phyloP scores from a whole-genome alignment of 2,797 vertebrate genomes.

The Peromyscus aztecus region DNA sequence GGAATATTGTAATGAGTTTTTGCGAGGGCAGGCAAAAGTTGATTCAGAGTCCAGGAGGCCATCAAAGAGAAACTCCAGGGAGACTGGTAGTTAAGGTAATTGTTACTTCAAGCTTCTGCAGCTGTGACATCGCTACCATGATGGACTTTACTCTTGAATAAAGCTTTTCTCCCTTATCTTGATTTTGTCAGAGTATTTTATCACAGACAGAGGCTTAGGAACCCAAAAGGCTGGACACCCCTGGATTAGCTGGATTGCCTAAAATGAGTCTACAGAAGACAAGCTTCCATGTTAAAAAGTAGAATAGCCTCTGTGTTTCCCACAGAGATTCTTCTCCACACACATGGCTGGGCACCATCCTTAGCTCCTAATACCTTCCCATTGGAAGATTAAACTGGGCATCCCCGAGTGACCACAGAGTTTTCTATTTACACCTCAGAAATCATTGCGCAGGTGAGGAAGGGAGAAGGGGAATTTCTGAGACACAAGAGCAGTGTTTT shows the following conservation, averaged over 20 bases:
- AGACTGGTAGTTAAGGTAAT: neutral
- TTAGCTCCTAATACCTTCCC: neutral
- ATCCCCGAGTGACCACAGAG: neutral
- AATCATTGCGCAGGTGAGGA: neutral
- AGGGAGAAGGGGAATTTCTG: neutral
- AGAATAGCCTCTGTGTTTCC: rapidly evolving
- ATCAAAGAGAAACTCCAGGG: slow-evolving; percentile 45
- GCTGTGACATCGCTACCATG: neutral
- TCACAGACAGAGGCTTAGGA: neutral
- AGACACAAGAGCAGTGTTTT: neutral
- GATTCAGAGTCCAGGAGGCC: neutral
- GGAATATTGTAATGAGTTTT: slow-evolving; percentile 33
- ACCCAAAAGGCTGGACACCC: neutral
- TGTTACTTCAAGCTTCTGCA: neutral
- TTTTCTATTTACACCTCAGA: neutral
- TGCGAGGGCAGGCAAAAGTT: slow-evolving; percentile 16
- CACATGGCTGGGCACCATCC: neutral
- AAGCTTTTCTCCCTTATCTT: neutral
- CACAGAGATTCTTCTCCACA: neutral
- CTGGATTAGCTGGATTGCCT: neutral
- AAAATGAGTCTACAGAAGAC: neutral
- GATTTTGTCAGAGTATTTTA: neutral
- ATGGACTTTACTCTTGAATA: neutral
- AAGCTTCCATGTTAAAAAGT: neutral
- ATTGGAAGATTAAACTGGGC: neutral